Evolutionary conservation across 1,140 invertebrate species (phyloP), one percentile per base, ranked within the genome.

Genomic region (Pseudomyrmex cubaensis): DNA sequence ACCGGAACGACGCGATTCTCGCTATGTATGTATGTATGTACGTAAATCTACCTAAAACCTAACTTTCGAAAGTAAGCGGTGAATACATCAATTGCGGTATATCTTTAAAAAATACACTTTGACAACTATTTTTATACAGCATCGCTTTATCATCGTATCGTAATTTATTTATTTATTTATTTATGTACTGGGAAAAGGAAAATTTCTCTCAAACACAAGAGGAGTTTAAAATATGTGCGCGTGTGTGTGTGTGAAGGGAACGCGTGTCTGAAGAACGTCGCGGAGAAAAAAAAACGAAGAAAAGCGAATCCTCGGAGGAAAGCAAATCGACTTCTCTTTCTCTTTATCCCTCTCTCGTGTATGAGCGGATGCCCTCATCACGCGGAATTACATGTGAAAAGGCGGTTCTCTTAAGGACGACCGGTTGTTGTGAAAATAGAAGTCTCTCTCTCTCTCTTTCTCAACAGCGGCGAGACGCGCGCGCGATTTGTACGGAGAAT

Each of bases 341-440:
- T 25, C 25, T 25, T 2, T 25, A 2, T 25, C 25, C 2, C 25
- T 35, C 0, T 35, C 57, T 57, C 66, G 57, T 80, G 54, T 61
- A 20, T 25, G 35, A 78, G 64, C 76, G 64, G 76, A 54, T 80
- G 78, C 80, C 73, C 77, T 83, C 59, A 59, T 88, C 70, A 50
- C 69, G 64, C 17, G 74, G 85, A 88, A 86, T 88, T 87, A 67
- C 82, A 80, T 86, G 64, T 80, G 52, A 82, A 87, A 86, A 84
- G 76, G 48, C 57, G 75, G 63, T 63, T 86, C 76, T 86, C 82
- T 84, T 84, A 84, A 86, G 86, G 76, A 86, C 85, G 64, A 84
- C 85, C 72, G 85, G 69, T 86, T 86, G 75, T 84, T 86, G 82
- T 74, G 69, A 84, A 88, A 88, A 88, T 63, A 86, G 76, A 80